These are phyloP conservation scores for Gymnosoma rotundatum DNA, from an alignment of 2,888 invertebrate genomes.

Conservation along the genomic window DNA sequence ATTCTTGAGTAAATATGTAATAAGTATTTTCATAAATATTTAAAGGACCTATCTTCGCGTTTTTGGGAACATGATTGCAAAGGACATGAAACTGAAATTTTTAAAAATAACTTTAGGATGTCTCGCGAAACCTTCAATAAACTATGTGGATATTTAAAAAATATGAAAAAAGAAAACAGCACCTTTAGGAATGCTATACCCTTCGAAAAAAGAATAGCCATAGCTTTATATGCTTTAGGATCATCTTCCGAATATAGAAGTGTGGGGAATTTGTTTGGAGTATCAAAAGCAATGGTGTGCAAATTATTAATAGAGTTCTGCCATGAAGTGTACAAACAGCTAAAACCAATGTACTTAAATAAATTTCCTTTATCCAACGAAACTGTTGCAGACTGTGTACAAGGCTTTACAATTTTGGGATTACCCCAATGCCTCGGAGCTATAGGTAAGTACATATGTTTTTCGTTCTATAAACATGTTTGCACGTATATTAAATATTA, in stretches of 20 bases:
- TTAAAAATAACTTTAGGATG: too few relatives aligned
- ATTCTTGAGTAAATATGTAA: too few relatives aligned
- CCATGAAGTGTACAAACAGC: not conserved
- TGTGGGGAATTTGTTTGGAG: constrained; percentile 11
- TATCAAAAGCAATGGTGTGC: constrained; percentile 3
- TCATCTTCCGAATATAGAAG: constrained; percentile 4
- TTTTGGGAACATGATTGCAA: too few relatives aligned
- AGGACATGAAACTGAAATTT: too few relatives aligned
- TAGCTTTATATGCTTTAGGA: constrained; percentile 1
- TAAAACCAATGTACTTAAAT: not conserved
- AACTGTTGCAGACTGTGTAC: not conserved
- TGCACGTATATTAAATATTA: not conserved
- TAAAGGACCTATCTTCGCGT: too few relatives aligned
- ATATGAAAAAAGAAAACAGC: not conserved
- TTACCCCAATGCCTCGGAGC: constrained; percentile 8
- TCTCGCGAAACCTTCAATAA: too few relatives aligned
- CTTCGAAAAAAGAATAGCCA: not conserved
- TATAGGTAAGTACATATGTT: constrained; percentile 3
- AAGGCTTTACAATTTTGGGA: not conserved
- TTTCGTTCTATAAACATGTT: too few relatives aligned
- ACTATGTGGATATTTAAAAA: too few relatives aligned
- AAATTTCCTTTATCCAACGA: not conserved
- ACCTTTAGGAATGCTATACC: not conserved
- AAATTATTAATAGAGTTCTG: not conserved
- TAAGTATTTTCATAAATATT: too few relatives aligned